Conservation (phyloP, 2,113 vertebrate genomes). For the Thunnus thynnus region DNA sequence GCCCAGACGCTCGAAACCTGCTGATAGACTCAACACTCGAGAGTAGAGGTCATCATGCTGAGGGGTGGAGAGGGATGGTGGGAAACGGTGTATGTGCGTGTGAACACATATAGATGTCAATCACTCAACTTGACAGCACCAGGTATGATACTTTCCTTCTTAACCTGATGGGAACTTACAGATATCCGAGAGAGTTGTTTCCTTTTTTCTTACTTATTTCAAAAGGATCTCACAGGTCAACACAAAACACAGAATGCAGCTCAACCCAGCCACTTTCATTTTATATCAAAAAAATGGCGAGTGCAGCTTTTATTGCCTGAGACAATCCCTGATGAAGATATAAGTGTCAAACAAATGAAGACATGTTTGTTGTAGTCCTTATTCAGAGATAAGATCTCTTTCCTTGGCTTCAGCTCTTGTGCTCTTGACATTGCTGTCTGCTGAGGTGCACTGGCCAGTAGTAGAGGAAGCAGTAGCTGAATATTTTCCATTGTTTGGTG, state of each 20-base stretch:
- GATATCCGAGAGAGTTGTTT: not conserved
- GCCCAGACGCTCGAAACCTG: conserved; percentile 21
- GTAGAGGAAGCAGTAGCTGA: conserved; percentile 47
- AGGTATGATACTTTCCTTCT: not conserved
- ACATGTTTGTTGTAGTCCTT: not conserved
- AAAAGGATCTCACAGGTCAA: not conserved
- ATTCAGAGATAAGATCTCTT: conserved; percentile 17
- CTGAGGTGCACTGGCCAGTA: conserved; percentile 26
- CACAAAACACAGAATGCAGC: not conserved
- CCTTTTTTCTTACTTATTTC: not conserved
- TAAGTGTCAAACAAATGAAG: too few species aligned
- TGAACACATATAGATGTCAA: conserved; percentile 29
- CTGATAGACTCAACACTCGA: not conserved
- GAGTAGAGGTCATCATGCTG: conserved; percentile 5
- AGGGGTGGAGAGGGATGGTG: not conserved
- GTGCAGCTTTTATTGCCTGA: not conserved
- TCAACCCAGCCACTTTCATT: too few species aligned
- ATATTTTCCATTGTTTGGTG: conserved; percentile 57
- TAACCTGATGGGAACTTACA: not conserved
- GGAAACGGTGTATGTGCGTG: not conserved
- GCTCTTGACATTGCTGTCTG: not conserved
- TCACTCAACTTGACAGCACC: not conserved
- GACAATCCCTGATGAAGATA: too few species aligned
- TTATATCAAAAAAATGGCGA: not conserved
- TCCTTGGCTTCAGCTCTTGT: not conserved